Conservation (phyloP, 2,888 invertebrate species). For the Netelia melanura region DNA sequence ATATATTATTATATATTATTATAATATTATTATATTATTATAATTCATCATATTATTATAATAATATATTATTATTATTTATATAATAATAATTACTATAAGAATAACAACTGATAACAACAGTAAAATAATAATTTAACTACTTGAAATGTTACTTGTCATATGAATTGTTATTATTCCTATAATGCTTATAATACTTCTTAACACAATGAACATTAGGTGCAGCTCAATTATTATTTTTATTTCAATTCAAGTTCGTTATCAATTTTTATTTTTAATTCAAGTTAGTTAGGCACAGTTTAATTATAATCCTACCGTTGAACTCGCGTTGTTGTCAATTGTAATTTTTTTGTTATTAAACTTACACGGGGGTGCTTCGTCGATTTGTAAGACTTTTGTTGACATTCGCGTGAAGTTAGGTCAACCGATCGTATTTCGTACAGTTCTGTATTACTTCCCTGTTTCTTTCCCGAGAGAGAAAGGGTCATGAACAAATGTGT, state of each 20-base stretch:
- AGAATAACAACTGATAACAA: not conserved
- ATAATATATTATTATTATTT: too few species aligned
- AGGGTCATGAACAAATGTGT: slow-evolving; percentile 84
- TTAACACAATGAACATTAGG: too few species aligned
- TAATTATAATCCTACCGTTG: not conserved
- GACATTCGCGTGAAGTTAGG: slow-evolving; percentile 34
- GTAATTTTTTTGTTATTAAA: not conserved
- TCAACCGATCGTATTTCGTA: slow-evolving; percentile 54
- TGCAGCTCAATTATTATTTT: too few species aligned
- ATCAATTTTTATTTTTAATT: too few species aligned
- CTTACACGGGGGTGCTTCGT: not conserved
- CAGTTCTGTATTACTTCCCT: slow-evolving; percentile 49
- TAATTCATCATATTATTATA: too few species aligned
- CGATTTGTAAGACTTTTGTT: slow-evolving; percentile 10
- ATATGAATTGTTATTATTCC: too few species aligned
- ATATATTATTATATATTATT: too few species aligned
- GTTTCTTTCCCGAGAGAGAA: slow-evolving; percentile 70
- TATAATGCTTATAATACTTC: too few species aligned
- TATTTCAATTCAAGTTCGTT: too few species aligned
- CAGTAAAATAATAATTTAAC: not conserved
- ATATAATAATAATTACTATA: not conserved
- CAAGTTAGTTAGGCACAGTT: not conserved
- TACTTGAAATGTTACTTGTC: too few species aligned
- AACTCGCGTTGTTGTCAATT: not conserved
- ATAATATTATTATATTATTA: too few species aligned